Evolutionary conservation across 1,140 invertebrate species (phyloP).

Genomic region (Hylaeus anthracinus): DNA sequence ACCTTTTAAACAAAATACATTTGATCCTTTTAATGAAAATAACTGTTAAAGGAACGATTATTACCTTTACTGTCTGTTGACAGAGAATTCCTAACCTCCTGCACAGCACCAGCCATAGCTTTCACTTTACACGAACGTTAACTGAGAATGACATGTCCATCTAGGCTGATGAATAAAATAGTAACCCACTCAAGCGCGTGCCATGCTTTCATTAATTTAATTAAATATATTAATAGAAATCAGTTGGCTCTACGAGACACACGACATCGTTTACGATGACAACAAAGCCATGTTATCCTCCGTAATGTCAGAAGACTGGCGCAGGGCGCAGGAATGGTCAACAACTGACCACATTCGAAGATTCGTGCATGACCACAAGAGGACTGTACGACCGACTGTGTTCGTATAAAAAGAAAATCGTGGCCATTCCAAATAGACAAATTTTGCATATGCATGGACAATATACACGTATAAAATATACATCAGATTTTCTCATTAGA

Average conservation of each 20-base stretch:
- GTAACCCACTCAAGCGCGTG: slow-evolving; percentile 25
- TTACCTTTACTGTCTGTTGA: slow-evolving; percentile 64
- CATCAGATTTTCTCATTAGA: too few species aligned
- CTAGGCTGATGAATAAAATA: slow-evolving; percentile 36
- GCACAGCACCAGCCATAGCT: slow-evolving; percentile 66
- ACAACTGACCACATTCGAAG: too few species aligned
- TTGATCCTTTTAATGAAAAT: neutral
- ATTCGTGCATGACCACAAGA: too few species aligned
- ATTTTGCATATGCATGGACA: too few species aligned
- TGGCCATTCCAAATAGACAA: too few species aligned
- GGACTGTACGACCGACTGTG: too few species aligned
- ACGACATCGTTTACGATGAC: slow-evolving; percentile 17
- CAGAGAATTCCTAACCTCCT: slow-evolving; percentile 63
- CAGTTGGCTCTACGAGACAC: slow-evolving; percentile 17
- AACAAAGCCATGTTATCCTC: slow-evolving; percentile 49
- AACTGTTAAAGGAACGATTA: neutral
- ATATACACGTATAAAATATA: too few species aligned
- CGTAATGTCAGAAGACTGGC: slow-evolving; percentile 6
- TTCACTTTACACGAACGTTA: slow-evolving; percentile 36
- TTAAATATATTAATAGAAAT: slow-evolving; percentile 52
- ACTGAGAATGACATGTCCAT: slow-evolving; percentile 55
- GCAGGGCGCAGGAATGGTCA: neutral
- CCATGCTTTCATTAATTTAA: slow-evolving; percentile 45
- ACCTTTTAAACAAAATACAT: neutral
- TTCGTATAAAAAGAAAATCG: too few species aligned